phyloP scores from a whole-genome alignment of 2,113 vertebrate species.

The Protobothrops flavoviridis region DNA sequence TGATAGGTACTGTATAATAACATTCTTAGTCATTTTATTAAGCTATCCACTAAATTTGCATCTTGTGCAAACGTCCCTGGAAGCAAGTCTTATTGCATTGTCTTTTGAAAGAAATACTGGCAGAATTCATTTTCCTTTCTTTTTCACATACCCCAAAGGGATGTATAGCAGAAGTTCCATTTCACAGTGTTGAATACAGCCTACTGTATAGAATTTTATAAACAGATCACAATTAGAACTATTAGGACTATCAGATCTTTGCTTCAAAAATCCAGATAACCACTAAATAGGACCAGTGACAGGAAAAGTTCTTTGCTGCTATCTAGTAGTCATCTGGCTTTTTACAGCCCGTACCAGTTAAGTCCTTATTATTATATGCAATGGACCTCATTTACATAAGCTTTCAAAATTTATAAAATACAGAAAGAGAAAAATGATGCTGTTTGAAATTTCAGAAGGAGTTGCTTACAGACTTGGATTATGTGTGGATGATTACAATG shows the following conservation, averaged over 20 bases:
- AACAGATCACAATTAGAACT: not conserved
- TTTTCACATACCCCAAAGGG: not conserved
- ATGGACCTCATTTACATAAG: not conserved
- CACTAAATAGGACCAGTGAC: not conserved
- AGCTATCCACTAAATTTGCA: not conserved
- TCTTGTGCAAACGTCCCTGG: not conserved
- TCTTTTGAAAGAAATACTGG: not conserved
- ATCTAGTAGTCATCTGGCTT: not conserved
- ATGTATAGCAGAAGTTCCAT: not conserved
- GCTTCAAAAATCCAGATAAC: not conserved
- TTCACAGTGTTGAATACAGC: not conserved
- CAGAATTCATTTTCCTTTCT: not conserved
- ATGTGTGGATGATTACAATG: not conserved
- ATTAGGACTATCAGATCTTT: not conserved
- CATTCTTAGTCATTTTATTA: no score
- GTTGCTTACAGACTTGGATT: not conserved
- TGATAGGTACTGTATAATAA: no score
- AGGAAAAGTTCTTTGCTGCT: not conserved
- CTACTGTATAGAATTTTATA: not conserved
- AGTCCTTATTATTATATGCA: not conserved
- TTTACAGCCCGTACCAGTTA: not conserved
- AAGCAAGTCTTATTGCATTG: not conserved
- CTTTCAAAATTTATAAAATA: not conserved
- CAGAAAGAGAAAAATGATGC: not conserved
- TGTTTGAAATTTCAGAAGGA: not conserved